Evolutionary conservation across 2,797 vertebrate species (phyloP).

Genomic region (Loris lydekkerianus): DNA sequence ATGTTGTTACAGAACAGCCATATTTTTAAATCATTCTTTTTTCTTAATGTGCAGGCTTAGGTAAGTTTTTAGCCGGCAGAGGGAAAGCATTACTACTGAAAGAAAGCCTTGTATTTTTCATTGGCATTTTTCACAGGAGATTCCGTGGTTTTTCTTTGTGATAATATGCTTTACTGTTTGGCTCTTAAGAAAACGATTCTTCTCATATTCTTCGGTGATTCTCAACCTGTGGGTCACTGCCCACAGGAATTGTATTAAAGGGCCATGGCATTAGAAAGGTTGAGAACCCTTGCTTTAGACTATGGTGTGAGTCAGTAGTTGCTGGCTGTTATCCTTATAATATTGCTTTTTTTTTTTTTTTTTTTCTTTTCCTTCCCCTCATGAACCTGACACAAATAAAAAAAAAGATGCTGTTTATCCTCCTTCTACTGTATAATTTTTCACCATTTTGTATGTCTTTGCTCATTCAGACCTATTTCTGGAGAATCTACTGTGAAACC

Average conservation of each 20-base stretch:
- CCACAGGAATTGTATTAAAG: too few relatives aligned
- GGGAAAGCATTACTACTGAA: neutral
- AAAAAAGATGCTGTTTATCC: neutral
- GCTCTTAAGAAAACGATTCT: too few relatives aligned
- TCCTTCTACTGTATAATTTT: neutral
- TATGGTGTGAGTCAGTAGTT: neutral
- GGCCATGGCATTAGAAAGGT: too few relatives aligned
- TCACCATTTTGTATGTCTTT: neutral
- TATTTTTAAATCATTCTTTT: slow-evolving; percentile 39
- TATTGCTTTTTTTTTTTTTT: neutral
- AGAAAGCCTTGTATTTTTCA: neutral
- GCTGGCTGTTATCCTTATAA: neutral
- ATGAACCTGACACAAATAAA: neutral
- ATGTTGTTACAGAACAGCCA: neutral
- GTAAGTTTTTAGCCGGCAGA: neutral
- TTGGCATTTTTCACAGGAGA: neutral
- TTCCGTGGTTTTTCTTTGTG: neutral
- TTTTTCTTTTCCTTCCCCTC: too few relatives aligned
- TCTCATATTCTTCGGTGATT: too few relatives aligned
- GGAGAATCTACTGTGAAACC: neutral
- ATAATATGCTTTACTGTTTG: neutral
- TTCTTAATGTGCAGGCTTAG: neutral
- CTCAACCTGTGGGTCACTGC: too few relatives aligned
- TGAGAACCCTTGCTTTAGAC: neutral
- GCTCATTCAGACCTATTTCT: slow-evolving; percentile 39